Base-by-base conservation (phyloP, 2,113 vertebrate species). In the Ailuropoda melanoleuca region DNA sequence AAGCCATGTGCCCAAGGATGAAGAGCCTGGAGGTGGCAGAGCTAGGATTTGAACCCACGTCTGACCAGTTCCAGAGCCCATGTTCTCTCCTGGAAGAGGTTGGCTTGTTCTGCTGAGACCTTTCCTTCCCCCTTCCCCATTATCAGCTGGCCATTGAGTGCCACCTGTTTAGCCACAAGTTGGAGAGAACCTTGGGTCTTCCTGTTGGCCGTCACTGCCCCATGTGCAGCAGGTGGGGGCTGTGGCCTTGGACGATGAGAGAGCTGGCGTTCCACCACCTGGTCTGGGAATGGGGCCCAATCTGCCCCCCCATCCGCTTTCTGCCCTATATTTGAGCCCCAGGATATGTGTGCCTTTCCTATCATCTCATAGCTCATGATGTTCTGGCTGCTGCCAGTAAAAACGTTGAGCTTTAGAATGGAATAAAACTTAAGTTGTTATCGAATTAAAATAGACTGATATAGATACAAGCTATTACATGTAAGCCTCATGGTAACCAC, bases 251-350 rank as follows among this genome's bases (percentile, higher is more conserved):
- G 86, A 37, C 62, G 37, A 48, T 95, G 96, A 72, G 96, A 90
- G 31, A 66, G 26, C 39, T 50, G 81, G 50, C 12, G 0, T 89
- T 89, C 85, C 5, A 39, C 74, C 98, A 98, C 72, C 96, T 98
- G 96, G 83, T 95, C n/a, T 3, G 48, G 89, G 68, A 88, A 55
- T 4, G 39, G 53, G 68, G 82, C 88, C 95, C 87, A 68, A 6
- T 5, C 9, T 1, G 12, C 3, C 37, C 72, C 72, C 50, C 39
- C 26, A 7, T 81, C 64, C 8, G 7, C 72, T 43, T 88, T 34
- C 68, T 21, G n/a, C 56, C 37, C 85, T 98, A 97, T 98, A 97
- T 98, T 95, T 97, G 39, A 74, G 81, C 23, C 68, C 19, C 26
- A 13, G 1, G 58, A 18, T 84, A 23, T 18, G 26, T 0, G 1